Percentiles rank a stretch among this genome's conserved stretches.
Evolutionary conservation across 37 sponge, comb jelly and placozoan genomes (phyloP).

Genomic region (Tethya wilhelma): DNA sequence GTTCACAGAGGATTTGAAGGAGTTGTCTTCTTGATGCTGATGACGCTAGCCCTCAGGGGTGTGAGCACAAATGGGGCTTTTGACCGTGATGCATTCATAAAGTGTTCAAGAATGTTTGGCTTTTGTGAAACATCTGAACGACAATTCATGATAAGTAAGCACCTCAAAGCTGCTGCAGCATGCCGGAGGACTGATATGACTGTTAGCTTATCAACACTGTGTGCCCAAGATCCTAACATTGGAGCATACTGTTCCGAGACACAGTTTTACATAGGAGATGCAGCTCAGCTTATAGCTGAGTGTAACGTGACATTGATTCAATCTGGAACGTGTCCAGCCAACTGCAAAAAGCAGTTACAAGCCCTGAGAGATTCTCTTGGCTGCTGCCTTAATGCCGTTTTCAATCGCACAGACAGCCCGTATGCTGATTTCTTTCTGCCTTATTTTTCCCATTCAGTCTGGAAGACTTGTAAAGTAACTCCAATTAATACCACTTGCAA

Average conservation of each 20-base stretch:
- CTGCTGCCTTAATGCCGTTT: not conserved
- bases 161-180: not conserved
- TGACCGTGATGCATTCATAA: conserved; percentile 4
- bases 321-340: not conserved
- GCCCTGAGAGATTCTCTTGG: not conserved
- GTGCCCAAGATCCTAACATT: not conserved
- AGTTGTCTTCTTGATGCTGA: not conserved
- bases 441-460: not conserved
- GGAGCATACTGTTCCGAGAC: not conserved
- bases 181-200: conserved; percentile 4
- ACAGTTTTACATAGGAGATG: not conserved
- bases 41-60: not conserved
- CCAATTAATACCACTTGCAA: not conserved
- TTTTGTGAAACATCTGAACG: not conserved
- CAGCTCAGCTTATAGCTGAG: not conserved
- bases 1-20: not conserved
- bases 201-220: not conserved
- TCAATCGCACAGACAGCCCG: not conserved
- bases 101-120: conserved; percentile 1
- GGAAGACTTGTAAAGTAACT: not conserved
- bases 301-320: not conserved
- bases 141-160: not conserved
- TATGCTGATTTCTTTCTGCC: not conserved
- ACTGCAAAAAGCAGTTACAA: not conserved
- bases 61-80: not conserved